These are phyloP conservation scores for Acanthochromis polyacanthus DNA, from an alignment of 2,113 vertebrate species.

Conservation along the genomic window DNA sequence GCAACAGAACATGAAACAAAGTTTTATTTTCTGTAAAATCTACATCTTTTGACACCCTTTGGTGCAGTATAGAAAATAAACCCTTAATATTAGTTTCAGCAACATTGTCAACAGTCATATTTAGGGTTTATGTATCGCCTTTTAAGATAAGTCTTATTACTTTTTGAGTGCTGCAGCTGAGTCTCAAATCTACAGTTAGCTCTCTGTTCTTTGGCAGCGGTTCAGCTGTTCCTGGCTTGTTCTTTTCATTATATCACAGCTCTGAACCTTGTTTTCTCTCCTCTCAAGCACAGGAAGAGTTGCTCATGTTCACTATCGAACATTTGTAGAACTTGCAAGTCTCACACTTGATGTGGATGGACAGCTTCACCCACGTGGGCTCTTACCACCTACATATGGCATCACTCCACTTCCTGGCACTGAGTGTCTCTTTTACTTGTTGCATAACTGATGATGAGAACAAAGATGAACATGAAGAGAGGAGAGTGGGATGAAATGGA, in stretches of 20 bases:
- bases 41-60: no score
- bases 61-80: background rate
- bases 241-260: constrained; percentile 56
- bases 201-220: constrained; percentile 19
- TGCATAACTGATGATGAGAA: constrained; percentile 71
- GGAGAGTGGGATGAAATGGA: constrained; percentile 62
- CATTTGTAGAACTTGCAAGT: constrained; percentile 51
- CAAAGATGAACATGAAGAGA: constrained; percentile 29
- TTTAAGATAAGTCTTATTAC: background rate
- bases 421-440: constrained; percentile 59
- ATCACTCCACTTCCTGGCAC: constrained; percentile 63
- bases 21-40: no score
- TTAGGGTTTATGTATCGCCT: background rate
- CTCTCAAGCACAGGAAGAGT: constrained; percentile 28
- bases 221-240: constrained; percentile 25
- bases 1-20: no score
- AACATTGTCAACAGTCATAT: no score
- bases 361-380: constrained; percentile 64
- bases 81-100: background rate
- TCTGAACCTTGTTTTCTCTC: constrained; percentile 33
- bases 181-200: background rate
- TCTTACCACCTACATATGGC: constrained; percentile 65
- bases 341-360: constrained; percentile 60
- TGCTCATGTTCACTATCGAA: constrained; percentile 40
- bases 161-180: background rate